Conservation (phyloP, 2,888 invertebrate species). For the Drosophila tripunctata region DNA sequence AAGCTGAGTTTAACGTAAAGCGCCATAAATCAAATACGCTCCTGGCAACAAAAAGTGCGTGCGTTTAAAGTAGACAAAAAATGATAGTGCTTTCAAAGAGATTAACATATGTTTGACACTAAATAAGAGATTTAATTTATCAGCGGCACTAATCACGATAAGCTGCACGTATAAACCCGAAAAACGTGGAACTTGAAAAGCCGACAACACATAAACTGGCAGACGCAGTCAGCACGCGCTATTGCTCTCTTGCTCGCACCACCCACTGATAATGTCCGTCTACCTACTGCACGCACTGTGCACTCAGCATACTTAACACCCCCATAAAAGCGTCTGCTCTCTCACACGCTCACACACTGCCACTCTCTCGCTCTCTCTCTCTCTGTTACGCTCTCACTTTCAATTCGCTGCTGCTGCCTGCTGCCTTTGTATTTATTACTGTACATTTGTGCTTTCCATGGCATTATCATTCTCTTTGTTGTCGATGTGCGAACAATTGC, state of each 20-base stretch:
- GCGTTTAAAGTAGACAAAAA: constrained; percentile 10
- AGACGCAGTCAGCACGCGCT: constrained; percentile 20
- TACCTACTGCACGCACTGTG: constrained; percentile 49
- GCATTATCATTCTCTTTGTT: constrained; percentile 50
- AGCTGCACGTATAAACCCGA: constrained; percentile 33
- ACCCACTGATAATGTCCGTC: constrained; percentile 49
- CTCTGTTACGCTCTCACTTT: constrained; percentile 65
- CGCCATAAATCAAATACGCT: constrained; percentile 36
- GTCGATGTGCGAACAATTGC: constrained; percentile 37
- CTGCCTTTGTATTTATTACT: constrained; percentile 32
- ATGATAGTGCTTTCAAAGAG: constrained; percentile 37
- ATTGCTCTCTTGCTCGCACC: constrained; percentile 1
- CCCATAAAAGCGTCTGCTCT: constrained; percentile 21
- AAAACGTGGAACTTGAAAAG: constrained; percentile 10
- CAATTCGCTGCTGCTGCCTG: constrained; percentile 38
- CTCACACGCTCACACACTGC: constrained; percentile 3
- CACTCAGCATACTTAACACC: constrained; percentile 35
- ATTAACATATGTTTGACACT: constrained; percentile 45
- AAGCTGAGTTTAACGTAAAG: background rate
- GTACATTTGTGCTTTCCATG: constrained; percentile 56
- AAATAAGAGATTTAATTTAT: constrained; percentile 1
- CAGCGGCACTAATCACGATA: constrained; percentile 16
- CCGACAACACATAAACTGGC: constrained; percentile 20
- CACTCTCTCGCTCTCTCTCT: background rate
- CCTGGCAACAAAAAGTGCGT: constrained; percentile 39